Base-by-base conservation (phyloP, 2,888 invertebrate genomes). In the Leptothorax acervorum region DNA sequence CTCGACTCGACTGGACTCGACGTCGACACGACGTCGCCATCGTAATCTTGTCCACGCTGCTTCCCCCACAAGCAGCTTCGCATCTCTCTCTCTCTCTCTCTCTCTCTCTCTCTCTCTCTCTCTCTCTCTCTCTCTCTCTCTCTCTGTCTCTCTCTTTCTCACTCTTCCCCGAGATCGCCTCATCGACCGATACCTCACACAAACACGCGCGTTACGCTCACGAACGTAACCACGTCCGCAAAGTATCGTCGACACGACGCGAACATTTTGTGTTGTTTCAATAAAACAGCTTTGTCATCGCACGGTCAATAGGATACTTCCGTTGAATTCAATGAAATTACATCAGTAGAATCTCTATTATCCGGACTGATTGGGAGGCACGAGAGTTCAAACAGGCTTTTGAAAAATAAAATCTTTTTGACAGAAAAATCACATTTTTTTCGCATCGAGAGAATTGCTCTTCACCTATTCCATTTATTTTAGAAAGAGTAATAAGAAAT, bases 131-230 rank as follows among this genome's bases (percentile, higher is more conserved):
- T 35, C 23, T 23, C 23, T 23, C 23, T 23, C 23, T 23, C 23
- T 23, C 23, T 23, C 23, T 23, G 1, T 31, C 60, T 60, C 42
- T 42, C 8, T 35, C 81, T 51, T 60, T 53, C 85, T 74, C 45
- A 63, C 82, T 84, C 89, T 85, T 84, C 83, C 79, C 87, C 85
- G 84, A 84, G 82, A 84, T 83, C 85, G 84, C 35, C 81, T 84
- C 88, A 75, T 79, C 85, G 70, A 82, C 83, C 87, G 85, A 85
- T 62, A 84, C 84, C 53, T 68, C 78, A 60, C 57, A 74, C 60
- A 12, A 1, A 48, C 18, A 35, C 45, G 12, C 15, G 35, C 70
- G 57, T 60, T 42, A 55, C 45, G 28, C 51, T 74, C 45, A 76
- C 39, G 15, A 2, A 53, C 51, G 18, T 39, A 18, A 51, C 39